Percentiles rank a stretch among this genome's conserved stretches.
These are phyloP conservation scores for Diorhabda carinulata DNA, from an alignment of 1,140 invertebrate species.

Conservation along the genomic window DNA sequence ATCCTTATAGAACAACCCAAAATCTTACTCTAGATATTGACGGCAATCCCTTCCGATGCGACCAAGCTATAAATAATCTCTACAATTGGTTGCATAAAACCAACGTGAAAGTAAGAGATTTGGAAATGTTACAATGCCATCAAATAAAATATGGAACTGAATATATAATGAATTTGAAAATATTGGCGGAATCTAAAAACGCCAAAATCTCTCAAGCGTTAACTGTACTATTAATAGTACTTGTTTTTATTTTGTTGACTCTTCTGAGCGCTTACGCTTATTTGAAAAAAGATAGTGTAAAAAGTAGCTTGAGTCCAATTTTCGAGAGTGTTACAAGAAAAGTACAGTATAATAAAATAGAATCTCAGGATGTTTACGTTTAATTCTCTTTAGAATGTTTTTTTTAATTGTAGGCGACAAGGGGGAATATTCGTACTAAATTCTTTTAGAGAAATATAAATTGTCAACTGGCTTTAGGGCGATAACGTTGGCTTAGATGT, in stretches of 20 bases:
- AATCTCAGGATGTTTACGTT: conserved; percentile 46
- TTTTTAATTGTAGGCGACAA: not conserved
- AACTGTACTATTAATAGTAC: conserved; percentile 55
- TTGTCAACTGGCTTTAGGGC: too few species aligned
- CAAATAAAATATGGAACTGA: conserved; percentile 41
- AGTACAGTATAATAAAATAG: conserved; percentile 71
- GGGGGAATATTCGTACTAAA: too few species aligned
- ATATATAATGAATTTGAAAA: conserved; percentile 47
- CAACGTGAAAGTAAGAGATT: conserved; percentile 58
- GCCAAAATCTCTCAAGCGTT: conserved; percentile 48
- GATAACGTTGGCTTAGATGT: too few species aligned
- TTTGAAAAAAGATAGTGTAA: conserved; percentile 56
- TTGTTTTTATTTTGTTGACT: conserved; percentile 54
- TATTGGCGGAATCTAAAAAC: conserved; percentile 44
- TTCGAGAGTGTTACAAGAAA: conserved; percentile 64
- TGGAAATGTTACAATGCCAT: conserved; percentile 54
- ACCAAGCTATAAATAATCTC: conserved; percentile 59
- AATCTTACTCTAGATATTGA: conserved; percentile 63
- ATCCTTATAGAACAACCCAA: conserved; percentile 51
- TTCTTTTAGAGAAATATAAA: too few species aligned
- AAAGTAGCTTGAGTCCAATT: conserved; percentile 59
- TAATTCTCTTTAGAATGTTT: not conserved
- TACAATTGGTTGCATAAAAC: conserved; percentile 62
- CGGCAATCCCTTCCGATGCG: conserved; percentile 66
- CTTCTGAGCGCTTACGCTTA: conserved; percentile 57